phyloP scores from a whole-genome alignment of 2,888 invertebrate species.

The Oligia strigilis region DNA sequence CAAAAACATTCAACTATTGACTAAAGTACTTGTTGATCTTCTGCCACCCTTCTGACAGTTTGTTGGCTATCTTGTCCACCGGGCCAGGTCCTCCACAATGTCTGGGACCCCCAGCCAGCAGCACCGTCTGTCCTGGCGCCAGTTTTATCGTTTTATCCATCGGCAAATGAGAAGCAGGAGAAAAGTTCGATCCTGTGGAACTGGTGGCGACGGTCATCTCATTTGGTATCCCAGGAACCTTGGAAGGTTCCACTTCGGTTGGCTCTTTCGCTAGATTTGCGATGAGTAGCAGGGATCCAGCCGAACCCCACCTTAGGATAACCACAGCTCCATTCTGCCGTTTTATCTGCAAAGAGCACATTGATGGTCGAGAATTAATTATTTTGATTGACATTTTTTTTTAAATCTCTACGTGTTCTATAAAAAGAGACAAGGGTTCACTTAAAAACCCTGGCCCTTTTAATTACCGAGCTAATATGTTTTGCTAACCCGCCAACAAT shows the following conservation, averaged over 20 bases:
- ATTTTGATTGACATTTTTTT: conserved; percentile 51
- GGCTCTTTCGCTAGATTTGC: conserved; percentile 86
- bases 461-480: conserved; percentile 17
- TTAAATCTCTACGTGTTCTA: conserved; percentile 21
- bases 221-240: conserved; percentile 81
- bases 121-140: conserved; percentile 80
- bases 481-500: conserved; percentile 16
- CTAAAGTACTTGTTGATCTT: conserved; percentile 88
- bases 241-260: conserved; percentile 86
- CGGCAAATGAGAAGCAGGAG: conserved; percentile 77
- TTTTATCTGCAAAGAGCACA: conserved; percentile 84
- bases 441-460: conserved; percentile 22
- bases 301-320: conserved; percentile 83
- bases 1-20: conserved; percentile 52
- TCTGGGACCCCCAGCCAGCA: conserved; percentile 82
- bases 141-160: conserved; percentile 80
- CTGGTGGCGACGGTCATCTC: conserved; percentile 84
- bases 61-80: conserved; percentile 86
- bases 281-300: conserved; percentile 81
- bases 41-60: conserved; percentile 87
- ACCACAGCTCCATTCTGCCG: conserved; percentile 88
- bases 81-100: conserved; percentile 88
- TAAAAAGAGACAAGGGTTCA: conserved; percentile 41
- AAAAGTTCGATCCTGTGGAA: conserved; percentile 79
- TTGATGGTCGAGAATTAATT: conserved; percentile 41